phyloP scores from a whole-genome alignment of 2,797 vertebrate genomes.

The Acipenser ruthenus region DNA sequence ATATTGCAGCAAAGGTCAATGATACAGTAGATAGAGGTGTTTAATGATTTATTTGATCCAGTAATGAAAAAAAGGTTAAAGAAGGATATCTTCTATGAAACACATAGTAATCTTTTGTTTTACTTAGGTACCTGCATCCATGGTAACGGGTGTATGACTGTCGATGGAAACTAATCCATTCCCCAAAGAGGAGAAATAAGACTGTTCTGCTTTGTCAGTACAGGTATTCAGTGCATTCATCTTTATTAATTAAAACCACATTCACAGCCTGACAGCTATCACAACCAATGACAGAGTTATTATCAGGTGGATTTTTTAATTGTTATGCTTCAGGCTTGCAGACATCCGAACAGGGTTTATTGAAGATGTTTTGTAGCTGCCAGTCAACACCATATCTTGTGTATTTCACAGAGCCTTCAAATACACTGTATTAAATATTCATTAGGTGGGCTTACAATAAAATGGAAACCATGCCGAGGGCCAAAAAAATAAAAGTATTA shows the following conservation, averaged over 20 bases:
- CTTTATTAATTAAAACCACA: slow-evolving; percentile 58
- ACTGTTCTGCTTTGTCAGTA: slow-evolving; percentile 2
- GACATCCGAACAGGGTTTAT: slow-evolving; percentile 53
- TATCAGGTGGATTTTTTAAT: slow-evolving; percentile 62
- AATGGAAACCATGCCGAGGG: slow-evolving; percentile 29
- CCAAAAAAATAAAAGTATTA: slow-evolving; percentile 33
- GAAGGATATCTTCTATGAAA: too few relatives aligned
- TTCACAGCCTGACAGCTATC: slow-evolving; percentile 57
- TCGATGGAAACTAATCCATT: background rate
- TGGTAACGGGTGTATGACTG: too few relatives aligned
- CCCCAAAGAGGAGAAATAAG: slow-evolving; percentile 2
- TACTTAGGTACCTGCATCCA: too few relatives aligned
- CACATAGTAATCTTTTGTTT: too few relatives aligned
- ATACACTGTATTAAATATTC: slow-evolving; percentile 40
- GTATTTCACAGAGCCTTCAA: slow-evolving; percentile 37
- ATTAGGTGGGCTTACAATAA: slow-evolving; percentile 32
- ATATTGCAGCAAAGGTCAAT: too few relatives aligned
- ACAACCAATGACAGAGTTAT: slow-evolving; percentile 49
- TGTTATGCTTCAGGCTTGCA: slow-evolving; percentile 54
- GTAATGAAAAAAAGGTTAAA: too few relatives aligned
- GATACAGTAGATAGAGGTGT: too few relatives aligned
- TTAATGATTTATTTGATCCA: too few relatives aligned
- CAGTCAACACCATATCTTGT: slow-evolving; percentile 32
- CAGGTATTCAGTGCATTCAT: slow-evolving; percentile 36
- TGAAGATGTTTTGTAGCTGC: slow-evolving; percentile 32